Evolutionary conservation across 2,797 vertebrate genomes (phyloP).

Genomic region (Oryzias sinensis): DNA sequence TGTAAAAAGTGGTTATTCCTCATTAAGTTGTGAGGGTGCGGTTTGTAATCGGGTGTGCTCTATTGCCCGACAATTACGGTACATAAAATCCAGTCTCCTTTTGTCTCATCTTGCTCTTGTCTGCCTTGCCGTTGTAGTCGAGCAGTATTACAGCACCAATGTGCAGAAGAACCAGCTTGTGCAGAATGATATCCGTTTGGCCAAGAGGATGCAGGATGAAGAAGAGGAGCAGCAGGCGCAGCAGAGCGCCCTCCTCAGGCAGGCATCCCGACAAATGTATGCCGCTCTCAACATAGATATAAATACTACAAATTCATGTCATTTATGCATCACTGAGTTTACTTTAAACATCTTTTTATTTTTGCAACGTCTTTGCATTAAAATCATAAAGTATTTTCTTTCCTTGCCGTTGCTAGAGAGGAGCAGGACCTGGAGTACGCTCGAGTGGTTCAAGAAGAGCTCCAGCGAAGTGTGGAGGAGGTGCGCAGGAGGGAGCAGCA

Average conservation of each 20-base stretch:
- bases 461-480: constrained; percentile 72
- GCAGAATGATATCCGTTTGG: constrained; percentile 77
- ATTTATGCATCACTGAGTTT: not conserved
- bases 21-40: too few species aligned
- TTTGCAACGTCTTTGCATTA: constrained; percentile 1
- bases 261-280: constrained; percentile 67
- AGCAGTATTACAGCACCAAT: constrained; percentile 81
- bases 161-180: constrained; percentile 79
- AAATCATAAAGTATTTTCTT: not conserved
- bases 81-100: too few species aligned
- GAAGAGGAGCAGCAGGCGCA: constrained; percentile 64
- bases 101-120: not conserved
- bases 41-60: too few species aligned
- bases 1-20: too few species aligned
- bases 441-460: constrained; percentile 76
- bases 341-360: constrained; percentile 1
- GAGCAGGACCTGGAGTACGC: constrained; percentile 78
- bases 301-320: not conserved
- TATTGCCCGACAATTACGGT: too few species aligned
- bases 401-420: constrained; percentile 59
- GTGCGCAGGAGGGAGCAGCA: constrained; percentile 65
- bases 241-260: constrained; percentile 53
- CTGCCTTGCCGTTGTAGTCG: constrained; percentile 54
- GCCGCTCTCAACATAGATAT: constrained; percentile 7
- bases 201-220: constrained; percentile 76